Percentiles rank a stretch among this genome's conserved stretches.
phyloP scores from a whole-genome alignment of 2,797 vertebrate species.

The Bufotes viridis region DNA sequence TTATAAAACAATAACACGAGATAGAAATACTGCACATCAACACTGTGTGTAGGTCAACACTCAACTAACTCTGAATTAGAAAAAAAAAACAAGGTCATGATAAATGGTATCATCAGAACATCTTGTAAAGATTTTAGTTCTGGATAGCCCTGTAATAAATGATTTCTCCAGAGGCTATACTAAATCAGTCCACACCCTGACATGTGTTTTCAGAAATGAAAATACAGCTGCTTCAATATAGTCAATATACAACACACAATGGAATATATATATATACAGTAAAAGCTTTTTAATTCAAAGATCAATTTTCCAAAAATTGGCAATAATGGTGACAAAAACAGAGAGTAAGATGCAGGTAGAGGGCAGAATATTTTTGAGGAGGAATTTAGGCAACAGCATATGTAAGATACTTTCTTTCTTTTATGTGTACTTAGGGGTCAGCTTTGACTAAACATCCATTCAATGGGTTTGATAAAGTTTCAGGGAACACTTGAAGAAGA shows the following conservation, averaged over 20 bases:
- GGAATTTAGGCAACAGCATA: not conserved
- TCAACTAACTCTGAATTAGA: not conserved
- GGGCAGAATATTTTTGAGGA: not conserved
- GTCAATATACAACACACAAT: not conserved
- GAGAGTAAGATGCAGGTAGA: not conserved
- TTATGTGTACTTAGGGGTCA: no score
- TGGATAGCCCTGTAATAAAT: constrained; percentile 29
- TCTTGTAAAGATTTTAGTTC: constrained; percentile 42
- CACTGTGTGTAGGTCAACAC: not conserved
- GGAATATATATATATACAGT: not conserved
- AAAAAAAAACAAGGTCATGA: not conserved
- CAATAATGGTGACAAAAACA: not conserved
- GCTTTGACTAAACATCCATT: no score
- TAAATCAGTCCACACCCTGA: constrained; percentile 53
- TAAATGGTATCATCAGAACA: constrained; percentile 37
- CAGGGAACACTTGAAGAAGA: no score
- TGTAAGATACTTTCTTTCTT: not conserved
- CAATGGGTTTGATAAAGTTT: no score
- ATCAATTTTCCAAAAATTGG: not conserved
- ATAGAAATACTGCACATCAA: not conserved
- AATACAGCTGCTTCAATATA: constrained; percentile 15
- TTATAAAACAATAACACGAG: not conserved
- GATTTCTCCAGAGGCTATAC: constrained; percentile 32
- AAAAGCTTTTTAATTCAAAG: not conserved
- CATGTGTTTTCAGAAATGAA: constrained; percentile 37